A percentile compares a stretch with the other conserved stretches of the same genome.
phyloP scores from a whole-genome alignment of 2,888 invertebrate species.

The Coenonympha arcania region DNA sequence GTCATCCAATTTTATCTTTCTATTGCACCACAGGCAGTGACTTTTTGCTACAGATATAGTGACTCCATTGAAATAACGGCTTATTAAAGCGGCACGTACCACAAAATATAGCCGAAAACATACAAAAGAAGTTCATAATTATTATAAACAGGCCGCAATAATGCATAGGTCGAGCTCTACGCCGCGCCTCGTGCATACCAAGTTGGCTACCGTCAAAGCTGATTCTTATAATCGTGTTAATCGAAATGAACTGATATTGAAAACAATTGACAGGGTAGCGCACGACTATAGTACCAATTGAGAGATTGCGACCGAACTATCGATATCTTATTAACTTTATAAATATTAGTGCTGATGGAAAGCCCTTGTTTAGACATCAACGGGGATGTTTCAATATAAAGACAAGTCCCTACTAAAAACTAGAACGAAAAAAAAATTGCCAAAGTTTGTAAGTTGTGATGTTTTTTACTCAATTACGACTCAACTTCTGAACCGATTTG shows the following conservation, averaged over 20 bases:
- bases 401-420: no score
- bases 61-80: no score
- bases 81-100: background rate
- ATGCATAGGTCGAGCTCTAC: slow-evolving; percentile 46
- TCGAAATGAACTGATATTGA: slow-evolving; percentile 69
- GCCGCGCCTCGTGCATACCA: slow-evolving; percentile 47
- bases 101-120: slow-evolving; percentile 37
- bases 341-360: no score
- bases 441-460: no score
- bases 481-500: no score
- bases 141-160: slow-evolving; percentile 56
- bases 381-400: no score
- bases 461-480: no score
- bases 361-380: no score
- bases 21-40: no score
- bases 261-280: slow-evolving; percentile 70
- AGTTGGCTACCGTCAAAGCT: slow-evolving; percentile 58
- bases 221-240: slow-evolving; percentile 68
- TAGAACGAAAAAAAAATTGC: no score
- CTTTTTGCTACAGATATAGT: no score
- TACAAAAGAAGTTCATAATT: slow-evolving; percentile 41
- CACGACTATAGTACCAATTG: slow-evolving; percentile 47
- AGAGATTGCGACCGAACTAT: slow-evolving; percentile 31
- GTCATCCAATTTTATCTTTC: no score
- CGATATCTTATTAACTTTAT: slow-evolving; percentile 15